Conservation (phyloP, 2,888 invertebrate genomes). For the Panzeria rudis region DNA sequence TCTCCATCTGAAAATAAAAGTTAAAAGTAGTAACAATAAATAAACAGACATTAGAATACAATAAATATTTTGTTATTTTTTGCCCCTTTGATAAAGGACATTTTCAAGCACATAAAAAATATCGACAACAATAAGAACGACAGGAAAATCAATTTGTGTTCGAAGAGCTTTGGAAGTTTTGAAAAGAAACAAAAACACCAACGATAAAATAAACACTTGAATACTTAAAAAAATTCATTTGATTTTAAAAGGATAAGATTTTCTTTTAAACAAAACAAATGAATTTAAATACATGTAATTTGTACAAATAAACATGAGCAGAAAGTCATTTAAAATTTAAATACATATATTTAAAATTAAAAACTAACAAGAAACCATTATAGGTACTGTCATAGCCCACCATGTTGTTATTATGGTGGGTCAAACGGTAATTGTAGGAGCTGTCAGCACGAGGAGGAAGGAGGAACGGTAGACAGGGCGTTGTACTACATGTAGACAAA, state of each 20-base stretch:
- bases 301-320: not conserved
- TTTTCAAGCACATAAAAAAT: slow-evolving; percentile 37
- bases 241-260: not conserved
- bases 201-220: slow-evolving; percentile 51
- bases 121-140: slow-evolving; percentile 27
- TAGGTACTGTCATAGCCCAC: too few species aligned
- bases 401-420: too few species aligned
- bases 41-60: slow-evolving; percentile 60
- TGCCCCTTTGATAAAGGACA: slow-evolving; percentile 32
- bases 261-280: slow-evolving; percentile 13
- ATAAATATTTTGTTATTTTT: slow-evolving; percentile 45
- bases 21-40: slow-evolving; percentile 72
- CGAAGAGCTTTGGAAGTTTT: slow-evolving; percentile 16
- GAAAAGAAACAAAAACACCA: slow-evolving; percentile 10
- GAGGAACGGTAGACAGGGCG: too few species aligned
- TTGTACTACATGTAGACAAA: too few species aligned
- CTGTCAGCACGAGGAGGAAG: too few species aligned
- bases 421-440: too few species aligned
- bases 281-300: slow-evolving; percentile 25
- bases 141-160: slow-evolving; percentile 62
- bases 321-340: too few species aligned
- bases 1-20: slow-evolving; percentile 89
- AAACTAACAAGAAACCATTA: too few species aligned
- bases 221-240: slow-evolving; percentile 25
- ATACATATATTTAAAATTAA: too few species aligned